Conservation (phyloP, 2,797 vertebrate genomes). For the Enteromius trimaculatus region DNA sequence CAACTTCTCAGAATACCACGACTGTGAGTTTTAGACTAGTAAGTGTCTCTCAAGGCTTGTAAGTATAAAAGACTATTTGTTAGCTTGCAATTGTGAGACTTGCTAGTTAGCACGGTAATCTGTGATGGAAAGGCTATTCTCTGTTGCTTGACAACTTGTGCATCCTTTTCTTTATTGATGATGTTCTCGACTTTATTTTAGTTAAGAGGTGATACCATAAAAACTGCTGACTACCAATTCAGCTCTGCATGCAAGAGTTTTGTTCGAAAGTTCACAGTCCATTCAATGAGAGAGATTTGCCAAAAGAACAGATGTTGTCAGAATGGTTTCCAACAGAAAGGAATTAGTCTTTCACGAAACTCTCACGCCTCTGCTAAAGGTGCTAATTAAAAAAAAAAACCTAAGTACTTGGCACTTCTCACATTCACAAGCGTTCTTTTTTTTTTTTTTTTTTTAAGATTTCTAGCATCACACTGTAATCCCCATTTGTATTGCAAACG, state of each 20-base stretch:
- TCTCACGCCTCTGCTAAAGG: conserved; percentile 71
- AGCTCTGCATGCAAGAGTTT: background rate
- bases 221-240: background rate
- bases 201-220: background rate
- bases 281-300: conserved; percentile 64
- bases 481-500: conserved; percentile 26
- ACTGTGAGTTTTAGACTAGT: background rate
- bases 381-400: conserved; percentile 76
- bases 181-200: background rate
- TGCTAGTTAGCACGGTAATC: background rate
- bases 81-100: background rate
- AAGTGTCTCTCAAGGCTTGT: background rate
- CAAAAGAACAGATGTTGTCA: conserved; percentile 73
- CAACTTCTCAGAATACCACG: background rate
- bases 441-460: conserved; percentile 11
- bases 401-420: conserved; percentile 22
- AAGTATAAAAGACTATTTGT: background rate
- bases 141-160: background rate
- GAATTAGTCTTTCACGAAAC: conserved; percentile 59
- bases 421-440: conserved; percentile 22
- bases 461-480: conserved; percentile 20
- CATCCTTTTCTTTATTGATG: background rate
- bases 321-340: conserved; percentile 64
- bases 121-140: background rate
- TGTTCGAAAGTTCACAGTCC: conserved; percentile 14